phyloP scores from a whole-genome alignment of 1,140 invertebrate genomes.

The Notospermus geniculatus region DNA sequence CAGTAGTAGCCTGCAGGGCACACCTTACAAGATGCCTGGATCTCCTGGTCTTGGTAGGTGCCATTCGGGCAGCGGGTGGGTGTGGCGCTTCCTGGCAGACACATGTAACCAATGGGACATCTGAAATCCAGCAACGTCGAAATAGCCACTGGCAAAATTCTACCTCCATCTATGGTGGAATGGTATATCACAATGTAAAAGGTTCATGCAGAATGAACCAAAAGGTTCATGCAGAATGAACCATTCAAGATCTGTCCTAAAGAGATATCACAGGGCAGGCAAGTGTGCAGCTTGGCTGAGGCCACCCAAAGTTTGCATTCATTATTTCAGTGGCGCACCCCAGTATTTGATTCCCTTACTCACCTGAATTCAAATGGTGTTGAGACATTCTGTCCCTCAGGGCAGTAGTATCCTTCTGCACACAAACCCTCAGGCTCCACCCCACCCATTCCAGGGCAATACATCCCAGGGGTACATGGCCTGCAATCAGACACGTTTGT shows the following conservation, averaged over 20 bases:
- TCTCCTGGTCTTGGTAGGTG: constrained; percentile 43
- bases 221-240: too few species aligned
- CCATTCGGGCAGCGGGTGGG: constrained; percentile 43
- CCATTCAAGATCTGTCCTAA: neutral
- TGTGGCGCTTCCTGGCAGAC: constrained; percentile 32
- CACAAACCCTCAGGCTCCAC: constrained; percentile 37
- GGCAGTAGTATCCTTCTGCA: constrained; percentile 46
- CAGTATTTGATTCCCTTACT: too few species aligned
- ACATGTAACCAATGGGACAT: constrained; percentile 46
- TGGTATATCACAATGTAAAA: too few species aligned
- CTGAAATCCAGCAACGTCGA: constrained; percentile 19
- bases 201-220: too few species aligned
- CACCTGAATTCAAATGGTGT: constrained; percentile 43
- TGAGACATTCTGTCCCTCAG: constrained; percentile 42
- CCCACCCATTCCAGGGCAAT: constrained; percentile 38
- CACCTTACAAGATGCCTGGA: constrained; percentile 34
- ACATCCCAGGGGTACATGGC: constrained; percentile 39
- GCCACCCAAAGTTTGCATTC: too few species aligned
- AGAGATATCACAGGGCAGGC: too few species aligned
- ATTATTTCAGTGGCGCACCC: too few species aligned
- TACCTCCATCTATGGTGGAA: too few species aligned
- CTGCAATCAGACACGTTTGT: constrained; percentile 37
- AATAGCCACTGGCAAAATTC: too few species aligned
- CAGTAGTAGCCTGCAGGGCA: constrained; percentile 50
- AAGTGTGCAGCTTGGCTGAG: too few species aligned